A percentile compares a stretch with the other conserved stretches of the same genome.
These are phyloP conservation scores for Procambarus clarkii DNA, from an alignment of 1,140 invertebrate genomes.

Conservation along the genomic window DNA sequence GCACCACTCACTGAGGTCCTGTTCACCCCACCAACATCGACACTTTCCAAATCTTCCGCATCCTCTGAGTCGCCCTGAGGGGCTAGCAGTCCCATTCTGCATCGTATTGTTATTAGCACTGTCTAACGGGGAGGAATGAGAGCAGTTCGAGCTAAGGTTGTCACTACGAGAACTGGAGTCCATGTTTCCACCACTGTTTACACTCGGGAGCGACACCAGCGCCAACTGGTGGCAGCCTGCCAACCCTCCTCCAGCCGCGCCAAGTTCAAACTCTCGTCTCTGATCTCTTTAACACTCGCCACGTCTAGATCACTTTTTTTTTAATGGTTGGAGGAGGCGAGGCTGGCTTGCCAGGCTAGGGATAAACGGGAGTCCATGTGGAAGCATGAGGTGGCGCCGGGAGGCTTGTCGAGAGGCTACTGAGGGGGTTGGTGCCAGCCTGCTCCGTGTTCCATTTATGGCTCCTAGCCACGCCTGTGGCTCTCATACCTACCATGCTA, in stretches of 20 bases:
- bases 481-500: conserved; percentile 45
- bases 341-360: not conserved
- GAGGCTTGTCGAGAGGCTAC: conserved; percentile 14
- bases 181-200: conserved; percentile 68
- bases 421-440: conserved; percentile 41
- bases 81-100: conserved; percentile 51
- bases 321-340: not conserved
- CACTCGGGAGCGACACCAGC: conserved; percentile 33
- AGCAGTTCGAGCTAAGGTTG: conserved; percentile 9
- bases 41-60: conserved; percentile 56
- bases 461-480: conserved; percentile 63
- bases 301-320: not conserved
- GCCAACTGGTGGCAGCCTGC: conserved; percentile 46
- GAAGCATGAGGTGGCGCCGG: not conserved
- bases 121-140: conserved; percentile 52
- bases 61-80: conserved; percentile 66
- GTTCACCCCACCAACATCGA: conserved; percentile 19
- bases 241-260: conserved; percentile 21
- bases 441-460: conserved; percentile 58
- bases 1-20: conserved; percentile 53
- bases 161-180: conserved; percentile 47
- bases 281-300: not conserved
- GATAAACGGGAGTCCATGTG: not conserved
- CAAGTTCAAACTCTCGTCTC: conserved; percentile 8
- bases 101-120: conserved; percentile 50